phyloP scores from a whole-genome alignment of 2,113 vertebrate species.

The Osmerus eperlanus region DNA sequence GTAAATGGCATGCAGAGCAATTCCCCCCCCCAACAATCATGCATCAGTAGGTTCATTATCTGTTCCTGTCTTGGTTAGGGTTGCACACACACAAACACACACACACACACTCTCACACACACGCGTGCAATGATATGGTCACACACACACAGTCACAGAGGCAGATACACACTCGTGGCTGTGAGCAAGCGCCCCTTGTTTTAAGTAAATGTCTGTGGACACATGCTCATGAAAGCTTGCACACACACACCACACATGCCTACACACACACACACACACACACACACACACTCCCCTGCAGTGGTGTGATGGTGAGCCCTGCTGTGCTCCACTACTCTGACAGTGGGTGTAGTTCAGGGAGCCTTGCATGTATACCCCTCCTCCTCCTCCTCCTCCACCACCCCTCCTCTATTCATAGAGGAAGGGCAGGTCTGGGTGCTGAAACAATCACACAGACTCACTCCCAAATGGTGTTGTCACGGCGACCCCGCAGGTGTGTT shows the following conservation, averaged over 20 bases:
- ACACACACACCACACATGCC: background rate
- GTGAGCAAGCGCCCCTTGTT: no score
- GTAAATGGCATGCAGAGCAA: no score
- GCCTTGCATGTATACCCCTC: constrained; percentile 7
- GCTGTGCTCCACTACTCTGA: background rate
- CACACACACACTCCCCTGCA: background rate
- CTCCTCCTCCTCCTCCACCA: no score
- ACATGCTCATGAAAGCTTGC: background rate
- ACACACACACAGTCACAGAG: no score
- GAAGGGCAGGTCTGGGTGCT: no score
- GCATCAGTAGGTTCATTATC: constrained; percentile 55
- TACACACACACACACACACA: background rate
- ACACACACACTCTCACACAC: constrained; percentile 4
- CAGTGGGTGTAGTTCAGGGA: constrained; percentile 8
- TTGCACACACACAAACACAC: background rate
- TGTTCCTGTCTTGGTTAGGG: constrained; percentile 9
- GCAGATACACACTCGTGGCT: no score
- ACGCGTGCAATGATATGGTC: background rate
- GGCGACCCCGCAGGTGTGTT: no score
- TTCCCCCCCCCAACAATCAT: constrained; percentile 8
- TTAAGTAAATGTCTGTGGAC: background rate
- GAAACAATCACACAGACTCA: no score
- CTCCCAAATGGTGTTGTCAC: no score
- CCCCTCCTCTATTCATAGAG: no score
- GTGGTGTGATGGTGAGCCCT: background rate